Conservation (phyloP, 64 coral and sea anemone genomes). For the Stichodactyla mertensii region DNA sequence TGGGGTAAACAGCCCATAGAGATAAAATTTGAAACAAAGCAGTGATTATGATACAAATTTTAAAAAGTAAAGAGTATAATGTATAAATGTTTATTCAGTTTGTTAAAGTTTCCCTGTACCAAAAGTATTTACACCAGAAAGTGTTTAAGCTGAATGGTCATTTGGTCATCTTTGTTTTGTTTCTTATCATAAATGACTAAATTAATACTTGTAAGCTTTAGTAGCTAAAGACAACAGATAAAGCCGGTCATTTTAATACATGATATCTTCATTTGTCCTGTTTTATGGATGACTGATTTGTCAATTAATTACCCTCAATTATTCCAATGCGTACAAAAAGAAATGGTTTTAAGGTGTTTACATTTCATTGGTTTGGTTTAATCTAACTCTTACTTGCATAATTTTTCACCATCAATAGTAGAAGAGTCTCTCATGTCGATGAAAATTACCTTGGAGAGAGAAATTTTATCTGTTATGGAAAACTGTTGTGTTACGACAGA, state of each 20-base stretch:
- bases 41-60: too few species aligned
- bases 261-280: not conserved
- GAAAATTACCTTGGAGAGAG: constrained; percentile 62
- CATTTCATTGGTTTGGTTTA: not conserved
- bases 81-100: too few species aligned
- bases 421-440: constrained; percentile 90
- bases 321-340: not conserved
- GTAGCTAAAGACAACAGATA: not conserved
- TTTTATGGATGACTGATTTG: not conserved
- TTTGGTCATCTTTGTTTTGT: not conserved
- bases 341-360: not conserved
- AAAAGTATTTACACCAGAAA: not conserved
- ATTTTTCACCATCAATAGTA: constrained; percentile 82
- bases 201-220: not conserved
- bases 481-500: not conserved
- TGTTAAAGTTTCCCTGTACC: too few species aligned
- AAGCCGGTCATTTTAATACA: not conserved
- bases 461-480: not conserved
- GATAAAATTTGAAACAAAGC: not conserved
- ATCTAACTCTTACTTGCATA: constrained; percentile 71
- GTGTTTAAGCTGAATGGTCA: not conserved
- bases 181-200: not conserved
- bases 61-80: too few species aligned
- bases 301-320: not conserved
- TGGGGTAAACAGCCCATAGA: not conserved